Conservation (phyloP, 2,797 vertebrate species). For the Prunella strophiata region DNA sequence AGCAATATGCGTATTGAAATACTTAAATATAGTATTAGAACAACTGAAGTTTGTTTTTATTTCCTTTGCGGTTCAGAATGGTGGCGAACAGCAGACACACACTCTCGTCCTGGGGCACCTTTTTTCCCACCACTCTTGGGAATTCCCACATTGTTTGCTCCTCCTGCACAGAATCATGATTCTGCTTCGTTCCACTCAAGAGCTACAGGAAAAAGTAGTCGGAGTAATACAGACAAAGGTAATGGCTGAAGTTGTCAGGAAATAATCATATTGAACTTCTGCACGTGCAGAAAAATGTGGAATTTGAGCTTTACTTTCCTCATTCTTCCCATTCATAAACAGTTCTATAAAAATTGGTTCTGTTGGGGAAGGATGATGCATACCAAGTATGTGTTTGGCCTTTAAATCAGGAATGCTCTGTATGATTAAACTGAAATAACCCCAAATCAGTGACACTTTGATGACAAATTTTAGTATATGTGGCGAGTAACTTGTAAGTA, state of each 20-base stretch:
- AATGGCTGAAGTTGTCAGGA: not conserved
- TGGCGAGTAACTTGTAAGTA: not conserved
- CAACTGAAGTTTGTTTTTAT: not conserved
- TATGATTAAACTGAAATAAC: not conserved
- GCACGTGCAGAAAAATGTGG: not conserved
- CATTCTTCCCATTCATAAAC: not conserved
- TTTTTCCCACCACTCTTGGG: constrained; percentile 89
- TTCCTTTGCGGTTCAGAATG: constrained; percentile 81
- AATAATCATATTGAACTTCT: not conserved
- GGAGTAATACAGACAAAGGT: constrained; percentile 89
- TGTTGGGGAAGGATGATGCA: not conserved
- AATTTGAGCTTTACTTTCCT: not conserved
- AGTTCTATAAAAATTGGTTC: not conserved
- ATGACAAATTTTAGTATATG: not conserved
- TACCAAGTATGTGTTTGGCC: not conserved
- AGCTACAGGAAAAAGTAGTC: constrained; percentile 85
- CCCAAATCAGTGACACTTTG: not conserved
- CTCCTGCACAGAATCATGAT: constrained; percentile 83
- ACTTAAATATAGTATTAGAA: not conserved
- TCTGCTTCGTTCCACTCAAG: constrained; percentile 80
- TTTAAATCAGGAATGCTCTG: not conserved
- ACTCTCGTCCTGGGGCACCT: constrained; percentile 78
- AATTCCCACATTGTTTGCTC: constrained; percentile 86
- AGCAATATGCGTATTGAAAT: not conserved
- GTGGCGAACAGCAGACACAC: constrained; percentile 85